These are phyloP conservation scores for Megalonaias nervosa DNA, from an alignment of 1,140 invertebrate genomes.

Conservation along the genomic window DNA sequence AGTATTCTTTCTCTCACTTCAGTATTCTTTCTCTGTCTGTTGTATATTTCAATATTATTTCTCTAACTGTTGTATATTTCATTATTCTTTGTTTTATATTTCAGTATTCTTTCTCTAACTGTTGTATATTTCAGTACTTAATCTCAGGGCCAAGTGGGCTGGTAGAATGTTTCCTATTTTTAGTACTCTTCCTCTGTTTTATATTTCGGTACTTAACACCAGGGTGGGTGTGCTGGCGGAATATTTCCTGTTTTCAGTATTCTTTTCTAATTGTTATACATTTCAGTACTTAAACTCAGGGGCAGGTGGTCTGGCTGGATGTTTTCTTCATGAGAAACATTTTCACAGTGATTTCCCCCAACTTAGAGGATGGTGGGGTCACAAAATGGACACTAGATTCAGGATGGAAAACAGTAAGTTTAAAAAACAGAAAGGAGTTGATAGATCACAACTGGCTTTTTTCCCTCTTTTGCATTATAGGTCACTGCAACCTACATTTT, in stretches of 20 bases:
- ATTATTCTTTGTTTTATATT: not conserved
- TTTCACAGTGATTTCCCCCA: constrained; percentile 60
- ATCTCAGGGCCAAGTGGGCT: constrained; percentile 76
- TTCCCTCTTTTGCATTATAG: not conserved
- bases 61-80: no score
- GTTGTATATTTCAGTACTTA: constrained; percentile 72
- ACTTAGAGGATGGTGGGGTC: constrained; percentile 74
- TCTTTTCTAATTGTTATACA: not conserved
- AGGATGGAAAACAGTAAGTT: constrained; percentile 73
- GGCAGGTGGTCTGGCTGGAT: constrained; percentile 75
- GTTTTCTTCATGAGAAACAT: constrained; percentile 73
- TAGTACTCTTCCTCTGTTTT: no score
- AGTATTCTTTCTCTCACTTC: constrained; percentile 68
- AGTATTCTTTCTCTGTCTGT: no score
- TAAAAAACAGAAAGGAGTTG: not conserved
- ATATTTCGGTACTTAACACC: no score
- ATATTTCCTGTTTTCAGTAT: not conserved
- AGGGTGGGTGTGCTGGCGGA: not conserved
- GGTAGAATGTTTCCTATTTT: constrained; percentile 72
- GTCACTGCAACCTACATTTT: not conserved
- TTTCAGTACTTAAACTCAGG: constrained; percentile 76
- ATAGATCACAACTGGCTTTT: not conserved
- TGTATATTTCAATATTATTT: no score
- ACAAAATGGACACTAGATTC: constrained; percentile 71
- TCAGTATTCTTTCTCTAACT: not conserved